Base-by-base conservation (phyloP, 2,797 vertebrate species). In the Danio aesculapii region DNA sequence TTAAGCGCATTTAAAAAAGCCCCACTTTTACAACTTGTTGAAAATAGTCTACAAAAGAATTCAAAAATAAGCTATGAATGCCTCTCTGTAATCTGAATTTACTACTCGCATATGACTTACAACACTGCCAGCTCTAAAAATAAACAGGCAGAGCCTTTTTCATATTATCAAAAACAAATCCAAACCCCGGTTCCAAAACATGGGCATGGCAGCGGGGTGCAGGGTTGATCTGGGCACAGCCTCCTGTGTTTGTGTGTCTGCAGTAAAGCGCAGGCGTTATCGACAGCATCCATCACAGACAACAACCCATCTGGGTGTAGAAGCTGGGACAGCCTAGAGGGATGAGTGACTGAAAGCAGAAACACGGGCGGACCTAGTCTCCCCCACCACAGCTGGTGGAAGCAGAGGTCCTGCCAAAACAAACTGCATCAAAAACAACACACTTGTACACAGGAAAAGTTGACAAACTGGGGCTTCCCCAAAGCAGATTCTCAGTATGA, bases 71-170 rank as follows among this genome's bases (percentile, higher is more conserved):
- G 21, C n/a, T 66, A 46, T 50, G 43, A 81, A 74, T 49, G 21
- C 43, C 71, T 67, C 79, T 81, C 61, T 81, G 59, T 81, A 81
- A 81, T 81, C 78, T 66, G 69, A 58, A 46, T 74, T 74, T 74
- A 81, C 70, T 47, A 50, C 70, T 81, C 17, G n/a, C 69, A 57
- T 21, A 44, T 21, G 50, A 57, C 10, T 19, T 44, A 81, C 75
- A 87, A 58, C 84, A 81, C 77, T 82, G 86, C 89, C 88, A 90
- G 86, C 86, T 91, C 88, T 90, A 89, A 73, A 90, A 90, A 87
- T 83, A 68, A 83, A 76, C 81, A 84, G 88, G 88, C 91, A 88
- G 47, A 39, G 0, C 57, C 78, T 81, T 87, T 88, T 88, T 90
- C 77, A 89, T 84, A 89, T 89, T 86, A 75, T 12, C 12, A 64